Evolutionary conservation across 2,888 invertebrate species (phyloP).

Genomic region (Parascotia fuliginaria): DNA sequence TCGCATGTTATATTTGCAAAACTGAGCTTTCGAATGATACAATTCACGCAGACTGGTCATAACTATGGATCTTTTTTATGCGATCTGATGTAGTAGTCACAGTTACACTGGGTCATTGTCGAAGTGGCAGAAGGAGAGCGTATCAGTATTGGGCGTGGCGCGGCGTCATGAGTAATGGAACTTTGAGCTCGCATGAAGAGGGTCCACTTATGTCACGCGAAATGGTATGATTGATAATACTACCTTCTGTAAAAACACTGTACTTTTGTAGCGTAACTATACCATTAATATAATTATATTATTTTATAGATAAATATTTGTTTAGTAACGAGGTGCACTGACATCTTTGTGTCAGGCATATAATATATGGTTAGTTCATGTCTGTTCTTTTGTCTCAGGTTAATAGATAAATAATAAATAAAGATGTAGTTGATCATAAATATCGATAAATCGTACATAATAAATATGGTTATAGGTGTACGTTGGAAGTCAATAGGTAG

Average conservation of each 20-base stretch:
- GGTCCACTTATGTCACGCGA: constrained; percentile 83
- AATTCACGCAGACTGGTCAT: not conserved
- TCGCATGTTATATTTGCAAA: too few species aligned
- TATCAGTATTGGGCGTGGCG: constrained; percentile 81
- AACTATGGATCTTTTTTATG: constrained; percentile 33
- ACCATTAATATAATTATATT: constrained; percentile 52
- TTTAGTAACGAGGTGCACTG: constrained; percentile 18
- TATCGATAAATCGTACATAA: not conserved
- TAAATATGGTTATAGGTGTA: constrained; percentile 5
- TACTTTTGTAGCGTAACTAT: constrained; percentile 62
- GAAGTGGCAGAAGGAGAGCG: constrained; percentile 62
- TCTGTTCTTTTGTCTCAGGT: constrained; percentile 8
- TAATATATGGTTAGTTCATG: constrained; percentile 19
- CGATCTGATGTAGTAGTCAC: constrained; percentile 26
- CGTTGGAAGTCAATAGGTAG: constrained; percentile 33
- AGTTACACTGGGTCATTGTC: constrained; percentile 49
- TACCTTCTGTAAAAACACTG: constrained; percentile 74
- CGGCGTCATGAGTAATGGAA: constrained; percentile 81
- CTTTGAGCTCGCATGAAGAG: constrained; percentile 80
- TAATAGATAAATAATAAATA: constrained; percentile 11
- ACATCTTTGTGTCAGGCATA: constrained; percentile 13
- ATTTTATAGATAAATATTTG: constrained; percentile 36
- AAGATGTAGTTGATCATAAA: not conserved
- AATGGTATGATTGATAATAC: constrained; percentile 83
- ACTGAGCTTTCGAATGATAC: too few species aligned